Conservation (phyloP, 64 coral and sea anemone species). For the Pocillopora verrucosa region DNA sequence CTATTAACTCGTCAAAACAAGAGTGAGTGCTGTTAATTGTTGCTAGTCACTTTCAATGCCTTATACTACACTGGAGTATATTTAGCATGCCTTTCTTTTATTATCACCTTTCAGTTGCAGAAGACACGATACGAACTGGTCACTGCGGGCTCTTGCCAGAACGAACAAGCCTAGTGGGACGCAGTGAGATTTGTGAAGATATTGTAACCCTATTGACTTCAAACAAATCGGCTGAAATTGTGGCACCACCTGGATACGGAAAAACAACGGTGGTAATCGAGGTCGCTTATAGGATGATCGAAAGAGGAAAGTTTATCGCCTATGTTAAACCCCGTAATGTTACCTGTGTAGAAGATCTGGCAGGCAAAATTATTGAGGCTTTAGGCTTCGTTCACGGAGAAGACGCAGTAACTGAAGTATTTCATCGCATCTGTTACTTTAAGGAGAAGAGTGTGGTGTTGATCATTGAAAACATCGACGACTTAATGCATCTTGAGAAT, state of each 20-base stretch:
- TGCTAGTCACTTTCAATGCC: too few relatives aligned
- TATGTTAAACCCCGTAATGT: conserved; percentile 45
- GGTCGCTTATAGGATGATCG: conserved; percentile 20
- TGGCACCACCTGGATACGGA: conserved; percentile 52
- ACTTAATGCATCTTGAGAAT: conserved; percentile 19
- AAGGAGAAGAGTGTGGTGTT: conserved; percentile 14
- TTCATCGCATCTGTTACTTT: conserved; percentile 10
- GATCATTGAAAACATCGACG: conserved; percentile 55
- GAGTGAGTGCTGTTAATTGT: too few relatives aligned
- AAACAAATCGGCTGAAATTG: conserved; percentile 30
- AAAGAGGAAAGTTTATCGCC: conserved; percentile 12
- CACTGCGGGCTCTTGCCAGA: conserved; percentile 28
- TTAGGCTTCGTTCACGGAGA: neutral
- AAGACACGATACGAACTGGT: neutral
- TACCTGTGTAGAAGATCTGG: conserved; percentile 43
- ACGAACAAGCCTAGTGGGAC: conserved; percentile 13
- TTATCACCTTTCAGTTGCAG: neutral
- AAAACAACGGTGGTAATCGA: conserved; percentile 47
- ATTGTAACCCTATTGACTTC: neutral
- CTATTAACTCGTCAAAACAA: too few relatives aligned
- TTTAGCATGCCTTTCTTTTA: neutral
- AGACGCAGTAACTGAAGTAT: neutral
- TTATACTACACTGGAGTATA: too few relatives aligned
- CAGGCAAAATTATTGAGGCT: conserved; percentile 30
- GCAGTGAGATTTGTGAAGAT: neutral